Base-by-base conservation (phyloP, 1,140 invertebrate genomes). In the Saccostrea echinata region DNA sequence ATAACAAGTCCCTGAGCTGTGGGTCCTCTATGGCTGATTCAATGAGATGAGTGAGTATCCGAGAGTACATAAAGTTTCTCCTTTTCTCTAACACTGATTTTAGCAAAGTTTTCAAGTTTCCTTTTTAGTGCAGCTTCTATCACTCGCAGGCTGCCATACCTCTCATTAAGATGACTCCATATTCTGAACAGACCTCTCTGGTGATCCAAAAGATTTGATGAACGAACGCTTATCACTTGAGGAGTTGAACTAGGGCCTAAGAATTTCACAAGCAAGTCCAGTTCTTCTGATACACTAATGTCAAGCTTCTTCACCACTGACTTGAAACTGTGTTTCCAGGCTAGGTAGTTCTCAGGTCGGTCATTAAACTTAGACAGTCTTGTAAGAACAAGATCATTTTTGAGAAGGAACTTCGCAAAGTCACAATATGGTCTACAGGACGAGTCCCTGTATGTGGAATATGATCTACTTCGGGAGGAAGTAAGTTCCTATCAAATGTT, bases 321-420 rank as follows among this genome's bases (percentile, higher is more conserved):
- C 27, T 86, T 84, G 61, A 89, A 89, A 21, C 51, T 86, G 13
- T 71, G n/a, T 43, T 89, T 89, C 84, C 88, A 86, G 16, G 68
- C 53, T 2, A 84, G 3, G 35, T 83, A 89, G 18, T 52, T 86
- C 55, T 86, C 85, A 2, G 84, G 84, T 13, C 33, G 16, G 82
- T 86, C 88, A 21, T 85, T 53, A 80, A 86, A 89, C 9, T 83
- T 89, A 80, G 24, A 43, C 1, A 86, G 43, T 68, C 88, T 82
- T 3, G 55, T n/a, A 35, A 68, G 33, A 27, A 86, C 35, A n/a
- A 89, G 51, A 11, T 90, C 89, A 57, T 88, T 90, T 43, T 86
- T 88, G 0, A 90, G 13, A 1, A 88, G n/a, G n/a, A 61, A 87
- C 12, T 87, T 84, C 1, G 80, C 85, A 81, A 86, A 81, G 18